These are phyloP conservation scores for Melanotaenia boesemani DNA, from an alignment of 2,797 vertebrate species.

Conservation along the genomic window DNA sequence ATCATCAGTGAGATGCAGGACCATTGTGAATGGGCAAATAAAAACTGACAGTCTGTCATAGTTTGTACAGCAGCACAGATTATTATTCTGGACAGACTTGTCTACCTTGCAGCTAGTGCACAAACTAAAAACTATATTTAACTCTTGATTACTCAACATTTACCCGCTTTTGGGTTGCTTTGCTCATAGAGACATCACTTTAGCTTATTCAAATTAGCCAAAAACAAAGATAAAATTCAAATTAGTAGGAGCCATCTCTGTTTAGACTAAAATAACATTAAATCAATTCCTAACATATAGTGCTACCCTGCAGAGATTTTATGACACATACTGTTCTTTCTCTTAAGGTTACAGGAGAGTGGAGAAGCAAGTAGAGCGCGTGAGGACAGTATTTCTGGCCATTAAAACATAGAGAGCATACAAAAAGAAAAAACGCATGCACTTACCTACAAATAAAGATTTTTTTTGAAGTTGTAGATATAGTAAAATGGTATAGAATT, in stretches of 20 bases:
- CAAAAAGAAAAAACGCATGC: neutral
- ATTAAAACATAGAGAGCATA: conserved; percentile 4
- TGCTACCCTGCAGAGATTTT: conserved; percentile 26
- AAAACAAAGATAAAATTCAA: conserved; percentile 1
- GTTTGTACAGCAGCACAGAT: conserved; percentile 41
- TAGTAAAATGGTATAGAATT: neutral
- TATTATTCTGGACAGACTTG: conserved; percentile 58
- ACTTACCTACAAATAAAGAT: neutral
- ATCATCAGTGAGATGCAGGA: conserved; percentile 40
- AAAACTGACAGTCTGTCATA: conserved; percentile 62
- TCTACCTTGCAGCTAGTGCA: conserved; percentile 45
- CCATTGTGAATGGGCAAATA: conserved; percentile 41
- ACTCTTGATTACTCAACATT: conserved; percentile 58
- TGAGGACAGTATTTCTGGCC: conserved; percentile 22
- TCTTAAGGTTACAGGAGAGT: conserved; percentile 37
- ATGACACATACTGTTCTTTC: conserved; percentile 29
- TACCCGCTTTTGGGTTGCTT: conserved; percentile 23
- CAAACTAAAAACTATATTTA: conserved; percentile 55
- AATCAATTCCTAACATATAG: conserved; percentile 19
- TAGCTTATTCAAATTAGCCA: conserved; percentile 26
- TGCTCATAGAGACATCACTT: conserved; percentile 25
- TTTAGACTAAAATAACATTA: conserved; percentile 1
- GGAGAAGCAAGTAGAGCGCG: conserved; percentile 10
- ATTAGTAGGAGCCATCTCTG: conserved; percentile 12
- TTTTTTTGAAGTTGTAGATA: neutral